Evolutionary conservation across 2,113 vertebrate species (phyloP), one percentile per base, ranked within the genome.

Genomic region (Ellobius talpinus): DNA sequence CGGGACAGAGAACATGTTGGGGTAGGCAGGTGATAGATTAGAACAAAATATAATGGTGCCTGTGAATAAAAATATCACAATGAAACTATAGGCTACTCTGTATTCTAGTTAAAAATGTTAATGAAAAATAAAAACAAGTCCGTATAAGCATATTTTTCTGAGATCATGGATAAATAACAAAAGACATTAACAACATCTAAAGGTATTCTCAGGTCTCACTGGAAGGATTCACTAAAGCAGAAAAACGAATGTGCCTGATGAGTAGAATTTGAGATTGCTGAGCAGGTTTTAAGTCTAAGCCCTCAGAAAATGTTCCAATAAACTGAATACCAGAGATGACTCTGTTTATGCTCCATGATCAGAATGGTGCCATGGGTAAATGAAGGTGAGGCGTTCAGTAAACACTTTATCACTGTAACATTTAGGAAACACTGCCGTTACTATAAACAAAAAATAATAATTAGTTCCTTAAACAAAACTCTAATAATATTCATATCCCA

Each of bases 391-490:
- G 16, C n/a, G 31, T 66, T 81, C 29, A 23, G 58, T 17, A 89
- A 87, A 92, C 26, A 70, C 26, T 77, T 85, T 88, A 79, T 68
- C 61, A 55, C 63, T 81, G 5, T 21, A 92, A 92, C 16, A 79
- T 33, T 73, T n/a, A 29, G 47, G 55, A 63, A 72, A 91, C 19
- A 74, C 23, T 89, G 29, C 94, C 66, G n/a, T 55, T 31, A 87
- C 52, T 86, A 11, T 29, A 10, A 65, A 65, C 47, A 90, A 82
- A 21, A 97, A 92, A 58, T 89, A 87, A 92, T 93, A 65, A 24
- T 79, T 86, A 78, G 42, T n/a, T 91, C 86, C 94, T 90, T 92
- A 92, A 70, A n/a, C 47, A 94, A 97, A 87, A 76, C 70, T 89
- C 29, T 66, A 72, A 93, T 81, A 90, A 66, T 87, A 47, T 68